Evolutionary conservation across 2,113 vertebrate species (phyloP), one percentile per base, ranked within the genome.

Genomic region (Corydoras sp.): DNA sequence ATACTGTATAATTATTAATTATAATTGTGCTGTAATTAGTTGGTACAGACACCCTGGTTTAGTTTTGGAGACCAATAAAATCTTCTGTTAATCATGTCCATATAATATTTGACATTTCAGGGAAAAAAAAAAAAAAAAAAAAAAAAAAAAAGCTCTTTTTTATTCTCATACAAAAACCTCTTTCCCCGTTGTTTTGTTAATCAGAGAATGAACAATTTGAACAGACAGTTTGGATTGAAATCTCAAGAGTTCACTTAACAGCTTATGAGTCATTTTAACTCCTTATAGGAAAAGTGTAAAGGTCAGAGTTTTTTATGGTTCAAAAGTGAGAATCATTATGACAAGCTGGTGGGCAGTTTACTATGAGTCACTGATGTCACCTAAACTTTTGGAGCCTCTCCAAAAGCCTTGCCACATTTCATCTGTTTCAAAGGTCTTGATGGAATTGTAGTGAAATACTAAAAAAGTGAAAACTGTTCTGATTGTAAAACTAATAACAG

Each of bases 351-450:
- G 58, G 14, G 14, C 50, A 24, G 48, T 43, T 14, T 69, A 13
- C 48, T 35, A 48, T 56, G 62, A 72, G 18, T 65, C 43, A 50
- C 55, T 56, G 13, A 58, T 58, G 70, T 65, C 54, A 32, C 29
- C 48, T 11, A 14, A 6, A 50, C 30, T 66, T 14, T 6, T 51
- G 69, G 55, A 54, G n/a, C 50, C 30, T 63, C n/a, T 48, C n/a
- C 35, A 63, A 49, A 63, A 32, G 32, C 61, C 61, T 13, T 70
- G 43, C 43, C 59, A 71, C 31, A 29, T 10, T 43, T 18, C 5
- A 24, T 48, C 69, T 70, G 49, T 53, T 53, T 48, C 51, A 10
- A 68, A 13, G 49, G 11, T 58, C n/a, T 18, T 68, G 30, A 35
- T 14, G 31, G n/a, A 35, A 55, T 24, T 24, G 18, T 24, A 24